Conservation (phyloP, 2,888 invertebrate genomes). For the Coleophora flavipennella region DNA sequence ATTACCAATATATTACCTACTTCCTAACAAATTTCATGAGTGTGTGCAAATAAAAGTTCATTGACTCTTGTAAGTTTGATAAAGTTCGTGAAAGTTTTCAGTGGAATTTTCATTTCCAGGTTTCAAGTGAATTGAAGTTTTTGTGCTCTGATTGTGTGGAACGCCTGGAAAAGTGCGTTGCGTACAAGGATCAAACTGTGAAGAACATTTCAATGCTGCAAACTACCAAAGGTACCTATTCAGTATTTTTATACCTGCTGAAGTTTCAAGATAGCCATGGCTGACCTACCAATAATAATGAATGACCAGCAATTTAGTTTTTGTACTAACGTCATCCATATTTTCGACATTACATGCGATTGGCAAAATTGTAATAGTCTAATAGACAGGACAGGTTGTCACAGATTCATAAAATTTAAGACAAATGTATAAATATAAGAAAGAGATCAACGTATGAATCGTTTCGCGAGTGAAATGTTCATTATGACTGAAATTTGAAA, state of each 20-base stretch:
- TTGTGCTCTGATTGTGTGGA: slow-evolving; percentile 48
- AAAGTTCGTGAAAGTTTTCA: not conserved
- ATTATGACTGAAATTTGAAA: too few relatives aligned
- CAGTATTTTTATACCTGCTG: not conserved
- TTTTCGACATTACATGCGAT: too few relatives aligned
- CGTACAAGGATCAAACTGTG: slow-evolving; percentile 41
- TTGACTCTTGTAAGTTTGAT: not conserved
- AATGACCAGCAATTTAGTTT: too few relatives aligned
- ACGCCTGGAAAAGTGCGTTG: slow-evolving; percentile 36
- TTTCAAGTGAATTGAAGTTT: slow-evolving; percentile 45
- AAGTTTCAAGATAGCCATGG: too few relatives aligned
- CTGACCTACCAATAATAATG: too few relatives aligned
- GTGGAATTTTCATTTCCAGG: slow-evolving; percentile 24
- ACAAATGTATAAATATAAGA: too few relatives aligned
- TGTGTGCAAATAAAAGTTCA: not conserved
- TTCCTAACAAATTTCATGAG: not conserved
- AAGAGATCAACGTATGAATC: too few relatives aligned
- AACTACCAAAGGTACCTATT: slow-evolving; percentile 38
- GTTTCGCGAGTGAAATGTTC: too few relatives aligned
- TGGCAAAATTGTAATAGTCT: too few relatives aligned
- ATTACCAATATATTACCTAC: not conserved
- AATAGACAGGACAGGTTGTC: too few relatives aligned
- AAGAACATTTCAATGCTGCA: slow-evolving; percentile 42
- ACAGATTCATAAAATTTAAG: too few relatives aligned
- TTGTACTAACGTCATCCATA: too few relatives aligned